A percentile compares a stretch with the other conserved stretches of the same genome.
Evolutionary conservation across 1,140 invertebrate genomes (phyloP).

Genomic region (Epicauta chinensis): DNA sequence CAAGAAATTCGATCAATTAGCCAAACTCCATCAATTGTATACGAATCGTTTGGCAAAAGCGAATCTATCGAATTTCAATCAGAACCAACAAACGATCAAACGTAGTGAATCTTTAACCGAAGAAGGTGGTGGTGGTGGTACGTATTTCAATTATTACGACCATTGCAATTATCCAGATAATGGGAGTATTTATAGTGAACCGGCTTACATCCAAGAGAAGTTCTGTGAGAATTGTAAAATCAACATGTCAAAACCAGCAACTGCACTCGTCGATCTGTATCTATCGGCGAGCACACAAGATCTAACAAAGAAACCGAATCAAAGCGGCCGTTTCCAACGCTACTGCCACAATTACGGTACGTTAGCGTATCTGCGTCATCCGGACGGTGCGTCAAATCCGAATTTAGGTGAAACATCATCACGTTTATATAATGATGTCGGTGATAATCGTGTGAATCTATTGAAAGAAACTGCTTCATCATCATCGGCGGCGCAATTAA

Average conservation of each 20-base stretch:
- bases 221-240: conserved; percentile 70
- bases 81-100: conserved; percentile 43
- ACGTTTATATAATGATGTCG: neutral
- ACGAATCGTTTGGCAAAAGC: conserved; percentile 58
- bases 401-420: conserved; percentile 59
- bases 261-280: conserved; percentile 45
- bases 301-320: conserved; percentile 26
- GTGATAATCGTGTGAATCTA: neutral
- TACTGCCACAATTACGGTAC: conserved; percentile 48
- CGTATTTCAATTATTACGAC: no score
- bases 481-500: conserved; percentile 12
- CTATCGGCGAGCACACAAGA: conserved; percentile 45
- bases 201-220: conserved; percentile 68
- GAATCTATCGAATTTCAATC: conserved; percentile 48
- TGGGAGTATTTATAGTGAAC: conserved; percentile 75
- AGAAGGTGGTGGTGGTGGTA: conserved; percentile 54
- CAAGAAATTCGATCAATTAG: conserved; percentile 59
- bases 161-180: conserved; percentile 49
- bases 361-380: conserved; percentile 73
- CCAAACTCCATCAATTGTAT: conserved; percentile 60
- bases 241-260: conserved; percentile 60
- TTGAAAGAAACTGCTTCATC: no score
- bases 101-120: conserved; percentile 63
- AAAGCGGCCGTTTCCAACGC: conserved; percentile 35
- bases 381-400: conserved; percentile 86